Base-by-base conservation (phyloP, 1,140 invertebrate genomes). In the Aphaenogaster ashmeadi region DNA sequence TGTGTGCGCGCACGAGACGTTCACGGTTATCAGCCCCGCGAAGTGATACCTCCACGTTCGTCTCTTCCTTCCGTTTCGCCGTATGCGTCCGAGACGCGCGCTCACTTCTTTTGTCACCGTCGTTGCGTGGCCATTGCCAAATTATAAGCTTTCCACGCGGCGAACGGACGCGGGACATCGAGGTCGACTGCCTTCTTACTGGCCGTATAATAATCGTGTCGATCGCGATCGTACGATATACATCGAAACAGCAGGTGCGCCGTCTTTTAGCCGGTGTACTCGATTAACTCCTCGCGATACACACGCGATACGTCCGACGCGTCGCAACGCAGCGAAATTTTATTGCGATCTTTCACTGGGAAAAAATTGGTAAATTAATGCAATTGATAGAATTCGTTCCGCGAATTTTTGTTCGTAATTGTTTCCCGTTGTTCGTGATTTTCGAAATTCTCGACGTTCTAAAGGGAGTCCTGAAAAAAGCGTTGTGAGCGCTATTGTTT, bases 151-250 rank as follows among this genome's bases (percentile, higher is more conserved):
- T 91, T 74, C 80, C 36, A 71, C 86, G 69, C 79, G 80, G 88
- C 91, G 89, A 89, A 92, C 87, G 87, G 50, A 92, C 88, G 87
- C 72, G 88, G 91, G 91, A 91, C 85, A 92, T 92, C 89, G 89
- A 92, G 93, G 91, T 89, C 91, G 90, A 88, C 66, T 79, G 83
- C 90, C 90, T 87, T 89, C 89, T 89, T 47, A 4, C n/a, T 15
- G 41, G 33, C 41, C 18, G 47, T 27, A 54, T 38, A 44, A 41
- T 75, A 47, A 84, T 84, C 69, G 44, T n/a, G 41, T 8, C 54
- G 66, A 83, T 83, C 67, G 38, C 21, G 38, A 81, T 81, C 78
- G 15, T 60, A 21, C 21, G 38, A 74, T 47, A 5, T 27, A 80
- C n/a, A 21, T 71, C 58, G 38, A 58, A 74, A 47, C 18, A 62